These are phyloP conservation scores for Drosophila bifasciata DNA, from an alignment of 1,140 invertebrate genomes.

Conservation along the genomic window DNA sequence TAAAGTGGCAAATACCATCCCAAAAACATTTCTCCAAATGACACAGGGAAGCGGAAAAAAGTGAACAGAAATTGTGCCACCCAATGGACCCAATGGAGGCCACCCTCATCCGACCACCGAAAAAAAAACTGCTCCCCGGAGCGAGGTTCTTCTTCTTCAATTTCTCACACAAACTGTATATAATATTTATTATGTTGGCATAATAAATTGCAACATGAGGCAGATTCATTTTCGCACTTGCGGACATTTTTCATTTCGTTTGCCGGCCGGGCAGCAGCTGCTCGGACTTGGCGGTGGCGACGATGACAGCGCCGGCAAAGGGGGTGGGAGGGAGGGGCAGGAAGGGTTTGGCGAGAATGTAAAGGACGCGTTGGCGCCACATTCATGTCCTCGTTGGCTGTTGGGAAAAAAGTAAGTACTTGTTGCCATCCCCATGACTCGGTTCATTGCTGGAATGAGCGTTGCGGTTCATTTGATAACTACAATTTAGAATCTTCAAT, in stretches of 20 bases:
- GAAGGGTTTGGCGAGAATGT: slow-evolving; percentile 10
- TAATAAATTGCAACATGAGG: slow-evolving; percentile 82
- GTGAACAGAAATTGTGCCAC: slow-evolving; percentile 24
- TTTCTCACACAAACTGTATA: slow-evolving; percentile 74
- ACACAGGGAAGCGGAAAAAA: slow-evolving; percentile 27
- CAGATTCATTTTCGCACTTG: slow-evolving; percentile 82
- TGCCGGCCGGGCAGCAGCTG: slow-evolving; percentile 63
- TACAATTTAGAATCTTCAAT: too few species aligned
- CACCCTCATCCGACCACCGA: slow-evolving; percentile 19
- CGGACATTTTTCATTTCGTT: slow-evolving; percentile 77
- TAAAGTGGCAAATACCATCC: neutral
- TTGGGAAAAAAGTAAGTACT: slow-evolving; percentile 60
- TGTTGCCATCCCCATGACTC: slow-evolving; percentile 49
- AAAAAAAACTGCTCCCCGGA: slow-evolving; percentile 23
- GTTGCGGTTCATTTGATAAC: neutral
- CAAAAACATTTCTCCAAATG: slow-evolving; percentile 65
- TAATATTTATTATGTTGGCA: slow-evolving; percentile 83
- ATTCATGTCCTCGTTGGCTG: slow-evolving; percentile 39
- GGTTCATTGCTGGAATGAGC: neutral
- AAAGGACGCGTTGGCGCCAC: slow-evolving; percentile 60
- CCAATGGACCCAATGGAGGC: slow-evolving; percentile 47
- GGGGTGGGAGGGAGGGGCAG: neutral
- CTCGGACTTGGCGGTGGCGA: slow-evolving; percentile 40
- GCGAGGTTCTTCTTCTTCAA: slow-evolving; percentile 47
- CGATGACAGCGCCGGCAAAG: neutral